Percentiles rank a stretch among this genome's conserved stretches.
phyloP scores from a whole-genome alignment of 1,140 invertebrate genomes.

The Bombus breviceps region DNA sequence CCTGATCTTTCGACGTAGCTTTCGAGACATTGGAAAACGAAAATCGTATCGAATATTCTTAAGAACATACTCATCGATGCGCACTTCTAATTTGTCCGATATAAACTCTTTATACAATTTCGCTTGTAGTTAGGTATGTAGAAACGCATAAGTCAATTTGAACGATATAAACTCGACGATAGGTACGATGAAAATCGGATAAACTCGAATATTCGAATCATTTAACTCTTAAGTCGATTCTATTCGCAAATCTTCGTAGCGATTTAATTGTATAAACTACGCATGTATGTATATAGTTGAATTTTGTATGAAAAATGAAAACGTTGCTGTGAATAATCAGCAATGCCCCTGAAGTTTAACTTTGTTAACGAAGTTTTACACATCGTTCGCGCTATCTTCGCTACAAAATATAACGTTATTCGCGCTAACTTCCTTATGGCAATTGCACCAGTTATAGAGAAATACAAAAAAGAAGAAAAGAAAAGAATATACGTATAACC shows the following conservation, averaged over 20 bases:
- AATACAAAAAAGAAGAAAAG: not conserved
- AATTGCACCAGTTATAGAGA: conserved; percentile 40
- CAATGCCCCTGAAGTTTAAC: not conserved
- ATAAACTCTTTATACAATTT: conserved; percentile 19
- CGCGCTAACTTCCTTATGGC: not conserved
- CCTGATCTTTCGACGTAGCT: not conserved
- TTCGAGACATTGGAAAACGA: not conserved
- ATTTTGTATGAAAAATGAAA: not conserved
- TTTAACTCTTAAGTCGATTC: not conserved
- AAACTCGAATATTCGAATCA: not conserved
- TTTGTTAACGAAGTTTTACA: not conserved
- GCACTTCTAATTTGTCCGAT: not conserved
- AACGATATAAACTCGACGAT: not conserved
- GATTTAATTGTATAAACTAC: not conserved
- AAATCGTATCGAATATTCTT: not conserved
- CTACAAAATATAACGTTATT: not conserved
- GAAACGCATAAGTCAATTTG: not conserved
- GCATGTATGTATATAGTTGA: not conserved
- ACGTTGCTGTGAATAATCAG: not conserved
- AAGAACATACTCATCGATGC: not conserved
- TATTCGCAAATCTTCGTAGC: not conserved
- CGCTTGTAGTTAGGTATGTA: not conserved
- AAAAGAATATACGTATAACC: conserved; percentile 3
- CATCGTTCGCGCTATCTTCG: not conserved
- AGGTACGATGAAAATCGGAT: not conserved